Conservation (phyloP, 2,888 invertebrate species). For the Oligia strigilis region DNA sequence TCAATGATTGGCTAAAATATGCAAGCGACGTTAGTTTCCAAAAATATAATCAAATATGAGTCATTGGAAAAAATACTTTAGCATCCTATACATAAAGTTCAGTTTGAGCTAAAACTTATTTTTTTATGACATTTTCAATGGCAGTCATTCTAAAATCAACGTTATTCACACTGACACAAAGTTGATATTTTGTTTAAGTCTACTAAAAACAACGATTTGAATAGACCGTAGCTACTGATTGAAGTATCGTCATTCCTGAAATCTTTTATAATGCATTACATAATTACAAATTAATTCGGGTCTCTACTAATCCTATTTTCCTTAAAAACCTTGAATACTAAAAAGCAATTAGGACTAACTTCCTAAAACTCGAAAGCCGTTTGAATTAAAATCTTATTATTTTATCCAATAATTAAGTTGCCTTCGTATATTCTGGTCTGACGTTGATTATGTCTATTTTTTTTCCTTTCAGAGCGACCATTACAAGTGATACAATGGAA, state of each 20-base stretch:
- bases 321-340: slow-evolving; percentile 26
- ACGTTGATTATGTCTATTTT: slow-evolving; percentile 78
- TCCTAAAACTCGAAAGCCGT: slow-evolving; percentile 49
- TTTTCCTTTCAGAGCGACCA: slow-evolving; percentile 75
- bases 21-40: background rate
- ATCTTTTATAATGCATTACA: slow-evolving; percentile 15
- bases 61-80: background rate
- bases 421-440: slow-evolving; percentile 66
- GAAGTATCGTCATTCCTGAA: background rate
- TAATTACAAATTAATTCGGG: slow-evolving; percentile 35
- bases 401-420: slow-evolving; percentile 70
- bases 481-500: slow-evolving; percentile 84
- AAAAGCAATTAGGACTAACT: slow-evolving; percentile 54
- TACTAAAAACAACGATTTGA: background rate
- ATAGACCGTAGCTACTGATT: background rate
- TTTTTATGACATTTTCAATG: background rate
- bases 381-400: slow-evolving; percentile 67
- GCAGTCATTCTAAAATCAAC: background rate
- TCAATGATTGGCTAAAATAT: background rate
- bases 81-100: background rate
- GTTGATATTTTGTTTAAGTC: background rate
- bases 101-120: too few species aligned
- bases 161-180: background rate
- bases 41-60: background rate
- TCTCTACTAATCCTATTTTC: slow-evolving; percentile 26